Base-by-base conservation (phyloP, 2,797 vertebrate species). In the Megalops cyprinoides region DNA sequence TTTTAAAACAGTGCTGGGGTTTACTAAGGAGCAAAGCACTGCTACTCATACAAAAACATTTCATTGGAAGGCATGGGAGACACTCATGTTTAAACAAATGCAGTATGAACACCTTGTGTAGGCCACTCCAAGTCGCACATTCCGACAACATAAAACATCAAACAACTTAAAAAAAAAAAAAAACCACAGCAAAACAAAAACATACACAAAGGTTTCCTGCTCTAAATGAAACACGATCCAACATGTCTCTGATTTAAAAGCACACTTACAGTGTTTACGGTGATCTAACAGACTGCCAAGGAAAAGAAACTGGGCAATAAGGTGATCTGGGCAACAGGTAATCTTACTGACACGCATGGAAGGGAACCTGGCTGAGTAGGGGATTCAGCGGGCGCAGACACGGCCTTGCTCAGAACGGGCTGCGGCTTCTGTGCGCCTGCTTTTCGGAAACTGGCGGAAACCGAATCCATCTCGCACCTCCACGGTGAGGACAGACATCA, bases 401-500 rank as follows among this genome's bases (percentile, higher is more conserved):
- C n/a, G n/a, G 71, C 79, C 12, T 31, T 76, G 85, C 81, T 88
- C 79, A 84, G 76, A 28, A 76, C 53, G 65, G 82, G 85, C 55
- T n/a, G 62, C 31, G 79, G 89, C 83, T 89, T 89, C 84, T 85
- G 85, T 80, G 69, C 37, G 80, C 86, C 84, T 79, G 74, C 84
- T 44, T 86, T 78, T 85, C 5, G 74, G 82, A 81, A 88, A 90
- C n/a, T 82, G 25, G 58, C 85, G 79, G 87, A 88, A 91, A 84
- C 53, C 73, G 60, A 90, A 86, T 88, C 67, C 85, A 34, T 84
- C 80, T 62, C 5, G 86, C 88, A 88, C 90, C 86, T 91, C 74
- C 46, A 75, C 49, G 34, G 89, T 81, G 87, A 88, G 79, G 88
- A 88, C n/a, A 53, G 89, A 91, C 78, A 77, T 86, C 84, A 89